Evolutionary conservation across 2,797 vertebrate species (phyloP), one percentile per base, ranked within the genome.

Genomic region (Erethizon dorsatum): DNA sequence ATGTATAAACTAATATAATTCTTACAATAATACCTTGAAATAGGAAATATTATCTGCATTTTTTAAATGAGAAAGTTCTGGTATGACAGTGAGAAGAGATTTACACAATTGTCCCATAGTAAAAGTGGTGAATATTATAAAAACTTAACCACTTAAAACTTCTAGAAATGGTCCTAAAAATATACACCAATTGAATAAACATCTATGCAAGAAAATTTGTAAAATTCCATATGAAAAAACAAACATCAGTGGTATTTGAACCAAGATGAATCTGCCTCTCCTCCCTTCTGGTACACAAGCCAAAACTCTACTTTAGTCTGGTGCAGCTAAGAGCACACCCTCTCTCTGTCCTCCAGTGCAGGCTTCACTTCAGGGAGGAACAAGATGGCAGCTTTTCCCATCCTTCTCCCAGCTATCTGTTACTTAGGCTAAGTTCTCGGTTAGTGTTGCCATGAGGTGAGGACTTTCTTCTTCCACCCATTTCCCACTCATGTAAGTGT

Each of bases 11-110:
- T 63, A 91, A 92, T 47, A 82, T 13, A 86, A 90, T 91, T 41
- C 65, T 89, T n/a, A 83, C 26, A 84, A 28, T 17, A 79, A 85
- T 50, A 6, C 14, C 65, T 24, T 47, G 22, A 88, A 75, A 89
- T 47, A 71, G 54, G 6, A 88, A 77, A 14, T 31, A 52, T 37
- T 45, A 57, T 56, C 26, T 37, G 9, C n/a, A 83, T 56, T 67
- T 83, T 47, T 24, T 75, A 96, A 87, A 90, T 57, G 56, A 91
- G 28, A n/a, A 82, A 78, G 78, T 33, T 56, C 52, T 75, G 57
- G 5, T 50, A 24, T 41, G 63, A 88, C 0, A 47, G 52, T 4
- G 14, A 13, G 14, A 69, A 57, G 67, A 83, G 2, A 4, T 88
- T 92, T 41, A 14, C 12, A 93, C 67, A 69, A 85, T 31, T 31